These are phyloP conservation scores for Limanda limanda DNA, from an alignment of 2,113 vertebrate genomes.

Conservation along the genomic window DNA sequence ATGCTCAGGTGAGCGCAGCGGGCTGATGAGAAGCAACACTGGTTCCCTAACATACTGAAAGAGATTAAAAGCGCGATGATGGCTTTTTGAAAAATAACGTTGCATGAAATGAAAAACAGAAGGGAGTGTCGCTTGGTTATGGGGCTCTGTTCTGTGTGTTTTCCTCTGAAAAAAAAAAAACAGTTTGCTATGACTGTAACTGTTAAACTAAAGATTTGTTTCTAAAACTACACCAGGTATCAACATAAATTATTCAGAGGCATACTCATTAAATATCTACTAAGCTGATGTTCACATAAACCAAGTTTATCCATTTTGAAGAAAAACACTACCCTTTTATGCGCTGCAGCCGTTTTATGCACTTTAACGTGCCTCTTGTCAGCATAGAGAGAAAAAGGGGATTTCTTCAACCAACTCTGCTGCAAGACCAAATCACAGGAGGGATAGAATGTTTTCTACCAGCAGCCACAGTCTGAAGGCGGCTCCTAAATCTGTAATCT, in stretches of 20 bases:
- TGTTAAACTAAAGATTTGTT: neutral
- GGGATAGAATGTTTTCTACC: conserved; percentile 14
- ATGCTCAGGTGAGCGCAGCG: neutral
- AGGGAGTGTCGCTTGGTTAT: neutral
- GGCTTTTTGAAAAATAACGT: conserved; percentile 1
- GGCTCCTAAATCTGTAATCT: conserved; percentile 56
- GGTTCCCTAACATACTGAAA: neutral
- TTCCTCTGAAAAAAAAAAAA: conserved; percentile 5
- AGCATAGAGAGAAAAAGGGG: neutral
- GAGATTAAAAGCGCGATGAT: neutral
- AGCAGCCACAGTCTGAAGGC: conserved; percentile 49
- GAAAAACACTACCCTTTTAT: neutral
- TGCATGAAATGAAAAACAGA: neutral
- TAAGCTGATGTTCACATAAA: no score
- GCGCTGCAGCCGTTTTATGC: neutral
- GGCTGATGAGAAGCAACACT: neutral
- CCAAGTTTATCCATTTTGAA: neutral
- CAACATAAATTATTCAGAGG: no score
- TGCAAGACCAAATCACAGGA: conserved; percentile 27
- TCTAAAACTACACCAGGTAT: neutral
- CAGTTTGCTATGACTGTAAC: neutral
- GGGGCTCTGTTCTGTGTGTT: neutral
- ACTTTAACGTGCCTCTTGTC: neutral
- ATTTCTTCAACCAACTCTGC: conserved; percentile 7
- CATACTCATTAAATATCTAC: no score